Conservation (phyloP, 1,140 invertebrate genomes). For the Drosophila kepulauana region DNA sequence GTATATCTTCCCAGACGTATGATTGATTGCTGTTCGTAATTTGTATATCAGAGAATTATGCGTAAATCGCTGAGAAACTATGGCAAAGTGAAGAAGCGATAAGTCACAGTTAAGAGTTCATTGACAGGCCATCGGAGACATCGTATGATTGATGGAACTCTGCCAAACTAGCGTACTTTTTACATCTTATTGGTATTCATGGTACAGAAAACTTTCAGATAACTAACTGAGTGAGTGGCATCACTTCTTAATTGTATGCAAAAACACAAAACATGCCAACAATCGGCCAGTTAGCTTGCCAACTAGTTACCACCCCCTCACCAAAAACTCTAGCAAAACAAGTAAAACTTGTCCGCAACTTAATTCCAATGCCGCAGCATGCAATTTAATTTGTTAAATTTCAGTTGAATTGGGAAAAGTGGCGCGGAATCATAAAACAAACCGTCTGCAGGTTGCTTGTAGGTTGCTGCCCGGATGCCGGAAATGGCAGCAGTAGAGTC, state of each 20-base stretch:
- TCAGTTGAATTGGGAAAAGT: slow-evolving; percentile 41
- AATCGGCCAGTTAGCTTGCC: background rate
- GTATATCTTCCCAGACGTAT: background rate
- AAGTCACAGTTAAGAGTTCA: slow-evolving; percentile 1
- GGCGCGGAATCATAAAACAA: slow-evolving; percentile 68
- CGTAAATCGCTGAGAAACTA: slow-evolving; percentile 15
- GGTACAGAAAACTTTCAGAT: slow-evolving; percentile 19
- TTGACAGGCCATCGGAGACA: slow-evolving; percentile 3
- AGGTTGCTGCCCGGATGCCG: slow-evolving; percentile 49
- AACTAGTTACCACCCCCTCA: background rate
- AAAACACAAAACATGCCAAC: slow-evolving; percentile 10
- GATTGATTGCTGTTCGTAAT: slow-evolving; percentile 32
- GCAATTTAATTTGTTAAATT: slow-evolving; percentile 67
- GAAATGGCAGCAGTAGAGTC: slow-evolving; percentile 71
- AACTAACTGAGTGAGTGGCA: slow-evolving; percentile 18
- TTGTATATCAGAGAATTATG: slow-evolving; percentile 5
- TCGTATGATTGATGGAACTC: slow-evolving; percentile 42
- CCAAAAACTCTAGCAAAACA: too few species aligned
- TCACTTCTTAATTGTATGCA: slow-evolving; percentile 31
- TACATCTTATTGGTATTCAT: slow-evolving; percentile 18
- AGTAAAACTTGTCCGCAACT: background rate
- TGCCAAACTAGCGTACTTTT: slow-evolving; percentile 11
- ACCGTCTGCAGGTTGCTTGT: slow-evolving; percentile 52
- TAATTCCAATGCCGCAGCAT: slow-evolving; percentile 47
- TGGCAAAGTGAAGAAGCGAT: background rate